A percentile compares a stretch with the other conserved stretches of the same genome.
phyloP scores from a whole-genome alignment of 2,113 vertebrate genomes.

The Acrocephalus arundinaceus region DNA sequence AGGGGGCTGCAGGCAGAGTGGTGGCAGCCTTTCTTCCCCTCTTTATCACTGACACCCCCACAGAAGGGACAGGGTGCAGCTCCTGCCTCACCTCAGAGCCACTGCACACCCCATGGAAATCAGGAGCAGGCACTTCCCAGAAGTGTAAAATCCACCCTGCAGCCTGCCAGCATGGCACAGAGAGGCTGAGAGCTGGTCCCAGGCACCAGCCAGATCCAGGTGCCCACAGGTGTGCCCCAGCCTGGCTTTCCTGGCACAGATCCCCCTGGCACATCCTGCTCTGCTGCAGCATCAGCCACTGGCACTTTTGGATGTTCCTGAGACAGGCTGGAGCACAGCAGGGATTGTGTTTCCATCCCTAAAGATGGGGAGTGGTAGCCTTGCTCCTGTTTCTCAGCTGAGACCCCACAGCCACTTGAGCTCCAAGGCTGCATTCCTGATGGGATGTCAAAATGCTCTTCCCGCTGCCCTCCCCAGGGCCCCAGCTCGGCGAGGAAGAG shows the following conservation, averaged over 20 bases:
- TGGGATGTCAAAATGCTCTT: background rate
- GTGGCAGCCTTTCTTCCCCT: background rate
- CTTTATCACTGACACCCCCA: background rate
- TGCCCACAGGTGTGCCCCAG: background rate
- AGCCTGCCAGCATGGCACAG: background rate
- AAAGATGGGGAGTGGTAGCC: background rate
- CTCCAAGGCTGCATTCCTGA: background rate
- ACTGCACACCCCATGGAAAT: fast-evolving
- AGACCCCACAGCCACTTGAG: background rate
- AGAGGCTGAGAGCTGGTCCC: background rate
- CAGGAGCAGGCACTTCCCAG: background rate
- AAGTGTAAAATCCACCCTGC: background rate
- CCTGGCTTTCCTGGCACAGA: background rate
- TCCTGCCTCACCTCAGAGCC: background rate
- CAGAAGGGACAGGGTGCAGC: background rate
- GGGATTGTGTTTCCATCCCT: background rate
- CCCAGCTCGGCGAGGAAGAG: background rate
- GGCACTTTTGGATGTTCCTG: background rate
- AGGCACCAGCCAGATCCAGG: background rate
- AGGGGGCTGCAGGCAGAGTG: background rate
- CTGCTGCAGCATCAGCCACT: background rate
- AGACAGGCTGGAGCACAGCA: background rate
- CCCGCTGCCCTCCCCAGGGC: background rate
- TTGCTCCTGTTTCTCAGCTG: background rate
- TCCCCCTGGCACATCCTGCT: background rate